Evolutionary conservation across 2,113 vertebrate species (phyloP).

Genomic region (Thermophis baileyi): DNA sequence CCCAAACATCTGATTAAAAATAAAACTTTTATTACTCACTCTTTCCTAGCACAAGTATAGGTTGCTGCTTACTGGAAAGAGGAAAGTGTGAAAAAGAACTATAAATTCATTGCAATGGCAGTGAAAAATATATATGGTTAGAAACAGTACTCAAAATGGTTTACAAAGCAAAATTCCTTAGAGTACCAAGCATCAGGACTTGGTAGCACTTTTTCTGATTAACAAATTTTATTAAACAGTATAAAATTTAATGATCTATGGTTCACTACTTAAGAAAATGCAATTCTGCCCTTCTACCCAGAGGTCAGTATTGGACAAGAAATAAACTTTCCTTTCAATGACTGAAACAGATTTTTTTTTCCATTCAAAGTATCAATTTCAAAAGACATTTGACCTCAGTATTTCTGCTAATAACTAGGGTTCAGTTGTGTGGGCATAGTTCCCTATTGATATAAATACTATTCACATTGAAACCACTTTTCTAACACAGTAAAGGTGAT

Average conservation of each 20-base stretch:
- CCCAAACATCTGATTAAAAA: background rate
- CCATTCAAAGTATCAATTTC: background rate
- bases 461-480: background rate
- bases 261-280: background rate
- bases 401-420: background rate
- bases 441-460: background rate
- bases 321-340: conserved; percentile 19
- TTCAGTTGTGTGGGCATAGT: background rate
- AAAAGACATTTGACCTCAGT: background rate
- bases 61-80: background rate
- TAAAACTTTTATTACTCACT: background rate
- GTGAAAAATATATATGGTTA: background rate
- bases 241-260: background rate
- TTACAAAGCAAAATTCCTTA: background rate
- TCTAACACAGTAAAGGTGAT: background rate
- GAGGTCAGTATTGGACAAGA: conserved; percentile 68
- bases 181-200: background rate
- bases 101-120: background rate
- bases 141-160: background rate
- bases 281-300: conserved; percentile 42
- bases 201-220: background rate
- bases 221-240: background rate
- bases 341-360: background rate
- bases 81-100: background rate
- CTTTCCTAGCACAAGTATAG: background rate